Evolutionary conservation across 2,797 vertebrate genomes (phyloP), one percentile per base, ranked within the genome.

Genomic region (Toxotes lorentzi): DNA sequence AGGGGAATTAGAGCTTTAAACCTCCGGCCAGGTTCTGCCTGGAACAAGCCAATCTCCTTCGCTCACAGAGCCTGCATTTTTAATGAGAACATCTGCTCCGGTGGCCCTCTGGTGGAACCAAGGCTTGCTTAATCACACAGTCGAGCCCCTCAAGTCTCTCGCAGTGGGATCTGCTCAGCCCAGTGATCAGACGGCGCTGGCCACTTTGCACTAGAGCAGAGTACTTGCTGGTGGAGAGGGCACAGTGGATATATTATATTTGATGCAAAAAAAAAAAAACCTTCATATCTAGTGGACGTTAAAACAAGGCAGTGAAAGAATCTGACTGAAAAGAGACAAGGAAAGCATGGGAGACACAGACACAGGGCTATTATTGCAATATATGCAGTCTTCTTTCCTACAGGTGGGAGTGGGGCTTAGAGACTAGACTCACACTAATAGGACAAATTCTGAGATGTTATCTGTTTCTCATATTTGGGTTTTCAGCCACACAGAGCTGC

Each of bases 61-160:
- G 85, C 89, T 92, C 91, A 83, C 86, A 91, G 86, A 89, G 93
- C 88, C 92, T 95, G 93, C 94, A 95, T 96, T 94, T 95, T 96
- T 95, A 94, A 95, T 95, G 94, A 96, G 93, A 95, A 94, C 95
- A 95, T 94, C 95, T 96, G 95, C 94, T 95, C 91, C 81, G 86
- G 89, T 93, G 91, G 91, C 92, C 90, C 91, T 92, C 93, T 91
- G 91, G 91, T 95, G 89, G 90, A 93, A 85, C 90, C 84, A n/a
- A 85, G 90, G 86, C 92, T 94, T 93, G 91, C 93, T 95, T 94
- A 95, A 95, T 95, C 95, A 94, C 91, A 94, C 89, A 93, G 91
- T 84, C 72, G 88, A 91, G 91, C 88, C 93, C 93, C 92, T 91
- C 91, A 91, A 92, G 91, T 89, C 91, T 73, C 89, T 88, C 86